Evolutionary conservation across 2,888 invertebrate species (phyloP).

Genomic region (Rhingia rostrata): DNA sequence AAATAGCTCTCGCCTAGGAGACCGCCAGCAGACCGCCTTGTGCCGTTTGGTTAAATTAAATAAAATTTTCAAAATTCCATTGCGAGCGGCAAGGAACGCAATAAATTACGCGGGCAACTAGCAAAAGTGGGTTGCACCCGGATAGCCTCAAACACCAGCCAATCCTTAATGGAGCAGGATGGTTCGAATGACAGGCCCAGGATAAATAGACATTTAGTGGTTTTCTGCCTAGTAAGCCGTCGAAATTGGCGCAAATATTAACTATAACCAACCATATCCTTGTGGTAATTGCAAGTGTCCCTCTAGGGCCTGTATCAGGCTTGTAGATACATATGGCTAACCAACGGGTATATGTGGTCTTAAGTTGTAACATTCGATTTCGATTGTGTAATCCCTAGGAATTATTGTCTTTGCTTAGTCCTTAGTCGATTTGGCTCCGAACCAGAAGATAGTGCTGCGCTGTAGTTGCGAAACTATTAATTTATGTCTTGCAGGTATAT

Average conservation of each 20-base stretch:
- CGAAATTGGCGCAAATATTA: slow-evolving; percentile 60
- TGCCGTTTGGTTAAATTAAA: slow-evolving; percentile 52
- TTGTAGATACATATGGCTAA: neutral
- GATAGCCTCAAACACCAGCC: no score
- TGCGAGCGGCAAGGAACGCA: slow-evolving; percentile 49
- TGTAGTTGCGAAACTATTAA: slow-evolving; percentile 50
- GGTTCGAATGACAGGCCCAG: slow-evolving; percentile 55
- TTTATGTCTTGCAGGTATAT: slow-evolving; percentile 66
- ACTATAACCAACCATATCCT: slow-evolving; percentile 57
- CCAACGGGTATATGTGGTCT: neutral
- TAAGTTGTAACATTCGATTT: slow-evolving; percentile 50
- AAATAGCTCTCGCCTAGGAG: slow-evolving; percentile 49
- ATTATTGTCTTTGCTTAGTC: slow-evolving; percentile 50
- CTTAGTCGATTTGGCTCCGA: slow-evolving; percentile 59
- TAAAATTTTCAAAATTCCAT: slow-evolving; percentile 72
- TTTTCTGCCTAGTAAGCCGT: slow-evolving; percentile 44
- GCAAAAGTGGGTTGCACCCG: neutral
- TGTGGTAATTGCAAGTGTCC: slow-evolving; percentile 44
- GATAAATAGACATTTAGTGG: slow-evolving; percentile 70
- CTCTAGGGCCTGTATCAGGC: neutral
- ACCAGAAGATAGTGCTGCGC: slow-evolving; percentile 63
- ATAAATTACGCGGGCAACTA: slow-evolving; percentile 61
- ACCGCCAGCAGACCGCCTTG: slow-evolving; percentile 12
- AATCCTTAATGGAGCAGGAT: slow-evolving; percentile 23
- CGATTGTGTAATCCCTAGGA: slow-evolving; percentile 55